Conservation (phyloP, 2,888 invertebrate species). For the Torymus auratus region DNA sequence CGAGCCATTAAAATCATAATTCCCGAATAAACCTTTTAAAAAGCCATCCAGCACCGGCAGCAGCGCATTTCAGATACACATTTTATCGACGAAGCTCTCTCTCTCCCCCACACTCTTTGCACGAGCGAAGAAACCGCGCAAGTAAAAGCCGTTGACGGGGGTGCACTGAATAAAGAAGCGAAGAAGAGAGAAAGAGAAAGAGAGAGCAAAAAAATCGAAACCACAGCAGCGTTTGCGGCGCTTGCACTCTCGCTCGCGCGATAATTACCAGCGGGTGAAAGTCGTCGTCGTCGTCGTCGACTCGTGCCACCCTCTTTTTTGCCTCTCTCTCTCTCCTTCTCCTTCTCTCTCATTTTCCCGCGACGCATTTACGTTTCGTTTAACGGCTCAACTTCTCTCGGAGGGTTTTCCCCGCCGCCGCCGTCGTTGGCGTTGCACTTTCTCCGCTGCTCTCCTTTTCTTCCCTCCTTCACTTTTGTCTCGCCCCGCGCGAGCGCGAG, state of each 20-base stretch:
- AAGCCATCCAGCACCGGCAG: too few species aligned
- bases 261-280: slow-evolving; percentile 72
- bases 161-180: background rate
- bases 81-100: background rate
- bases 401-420: slow-evolving; percentile 43
- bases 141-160: background rate
- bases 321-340: slow-evolving; percentile 28
- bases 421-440: slow-evolving; percentile 25
- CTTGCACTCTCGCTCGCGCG: slow-evolving; percentile 53
- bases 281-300: slow-evolving; percentile 60
- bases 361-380: slow-evolving; percentile 64
- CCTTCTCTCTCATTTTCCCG: slow-evolving; percentile 56
- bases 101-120: background rate
- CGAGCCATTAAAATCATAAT: background rate
- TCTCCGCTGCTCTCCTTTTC: slow-evolving; percentile 4
- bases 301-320: slow-evolving; percentile 47
- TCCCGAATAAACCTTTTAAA: background rate
- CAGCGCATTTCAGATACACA: background rate
- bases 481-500: slow-evolving; percentile 2
- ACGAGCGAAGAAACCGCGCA: too few species aligned
- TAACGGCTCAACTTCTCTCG: slow-evolving; percentile 63
- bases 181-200: background rate
- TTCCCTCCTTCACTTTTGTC: slow-evolving; percentile 31
- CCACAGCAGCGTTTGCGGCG: slow-evolving; percentile 47
- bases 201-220: slow-evolving; percentile 61